phyloP scores from a whole-genome alignment of 2,888 invertebrate genomes.

The Heteromurus nitidus region DNA sequence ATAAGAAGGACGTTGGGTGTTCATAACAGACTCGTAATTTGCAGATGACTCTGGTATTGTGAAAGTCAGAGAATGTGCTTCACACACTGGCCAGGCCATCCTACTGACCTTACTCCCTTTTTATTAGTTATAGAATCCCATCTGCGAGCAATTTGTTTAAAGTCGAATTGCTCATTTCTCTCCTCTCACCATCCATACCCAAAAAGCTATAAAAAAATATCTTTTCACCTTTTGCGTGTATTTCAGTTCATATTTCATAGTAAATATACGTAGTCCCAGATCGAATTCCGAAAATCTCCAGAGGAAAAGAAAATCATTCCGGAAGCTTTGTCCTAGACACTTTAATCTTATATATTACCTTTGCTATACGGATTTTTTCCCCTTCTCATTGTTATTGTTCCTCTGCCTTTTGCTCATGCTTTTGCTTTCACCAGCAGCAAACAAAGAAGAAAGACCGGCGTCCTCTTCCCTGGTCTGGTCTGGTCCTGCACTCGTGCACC shows the following conservation, averaged over 20 bases:
- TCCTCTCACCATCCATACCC: constrained; percentile 23
- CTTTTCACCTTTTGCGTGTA: too few relatives aligned
- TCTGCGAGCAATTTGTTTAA: constrained; percentile 26
- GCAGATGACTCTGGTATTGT: constrained; percentile 47
- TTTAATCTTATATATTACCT: constrained; percentile 28
- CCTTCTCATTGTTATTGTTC: constrained; percentile 36
- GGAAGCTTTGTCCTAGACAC: constrained; percentile 38
- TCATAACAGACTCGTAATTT: constrained; percentile 51
- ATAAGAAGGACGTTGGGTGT: constrained; percentile 6
- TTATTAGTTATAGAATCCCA: constrained; percentile 2
- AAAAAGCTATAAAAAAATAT: too few relatives aligned
- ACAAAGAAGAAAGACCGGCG: not conserved
- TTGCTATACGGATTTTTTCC: too few relatives aligned
- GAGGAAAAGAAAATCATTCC: constrained; percentile 41
- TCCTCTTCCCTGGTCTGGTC: not conserved
- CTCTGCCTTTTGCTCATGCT: not conserved
- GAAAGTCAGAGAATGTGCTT: not conserved
- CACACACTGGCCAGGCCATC: not conserved
- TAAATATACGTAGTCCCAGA: not conserved
- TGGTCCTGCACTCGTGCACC: not conserved
- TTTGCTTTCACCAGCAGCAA: not conserved
- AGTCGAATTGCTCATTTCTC: not conserved
- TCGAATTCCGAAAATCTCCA: not conserved
- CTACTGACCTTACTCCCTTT: constrained; percentile 12
- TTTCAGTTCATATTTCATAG: constrained; percentile 29